Evolutionary conservation across 2,113 vertebrate species (phyloP).

Genomic region (Azemiops feae): DNA sequence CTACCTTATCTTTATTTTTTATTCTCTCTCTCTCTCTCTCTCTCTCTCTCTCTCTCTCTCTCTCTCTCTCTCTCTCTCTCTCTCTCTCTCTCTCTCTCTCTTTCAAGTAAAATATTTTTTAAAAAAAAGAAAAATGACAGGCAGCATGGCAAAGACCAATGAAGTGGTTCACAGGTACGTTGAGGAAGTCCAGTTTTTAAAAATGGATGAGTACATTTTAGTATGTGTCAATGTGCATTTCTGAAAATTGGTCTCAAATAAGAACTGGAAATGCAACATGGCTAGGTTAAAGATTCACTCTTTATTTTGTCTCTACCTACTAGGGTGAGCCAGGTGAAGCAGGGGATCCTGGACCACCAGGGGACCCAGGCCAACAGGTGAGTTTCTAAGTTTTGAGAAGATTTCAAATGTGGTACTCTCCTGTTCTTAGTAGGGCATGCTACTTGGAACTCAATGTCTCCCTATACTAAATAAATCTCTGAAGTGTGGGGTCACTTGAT

Average conservation of each 20-base stretch:
- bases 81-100: no score
- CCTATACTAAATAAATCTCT: not conserved
- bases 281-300: not conserved
- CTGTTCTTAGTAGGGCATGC: not conserved
- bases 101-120: not conserved
- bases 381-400: constrained; percentile 56
- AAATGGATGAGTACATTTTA: not conserved
- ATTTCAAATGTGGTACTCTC: not conserved
- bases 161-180: not conserved
- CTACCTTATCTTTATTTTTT: not conserved
- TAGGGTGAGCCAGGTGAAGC: constrained; percentile 90
- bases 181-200: not conserved
- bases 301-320: not conserved
- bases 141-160: not conserved
- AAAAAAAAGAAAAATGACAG: not conserved
- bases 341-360: constrained; percentile 79
- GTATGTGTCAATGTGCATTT: not conserved
- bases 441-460: not conserved
- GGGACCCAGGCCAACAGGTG: constrained; percentile 76
- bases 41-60: not conserved
- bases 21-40: no score
- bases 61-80: not conserved
- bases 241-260: not conserved
- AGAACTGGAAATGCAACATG: not conserved
- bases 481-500: not conserved